phyloP scores from a whole-genome alignment of 2,113 vertebrate species.

The Psilopsiagon aurifrons region DNA sequence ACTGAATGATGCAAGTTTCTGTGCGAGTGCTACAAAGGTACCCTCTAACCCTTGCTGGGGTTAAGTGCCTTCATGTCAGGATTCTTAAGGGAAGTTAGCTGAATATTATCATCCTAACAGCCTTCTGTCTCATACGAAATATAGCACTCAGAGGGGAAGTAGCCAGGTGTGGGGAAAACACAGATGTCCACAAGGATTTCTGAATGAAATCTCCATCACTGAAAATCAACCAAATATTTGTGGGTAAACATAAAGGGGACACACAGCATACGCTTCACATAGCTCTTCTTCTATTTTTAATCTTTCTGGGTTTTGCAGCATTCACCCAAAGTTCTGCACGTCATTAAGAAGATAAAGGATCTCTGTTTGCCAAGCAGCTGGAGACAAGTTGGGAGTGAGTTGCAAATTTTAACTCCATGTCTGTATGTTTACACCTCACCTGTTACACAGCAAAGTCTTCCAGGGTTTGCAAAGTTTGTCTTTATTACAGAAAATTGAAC shows the following conservation, averaged over 20 bases:
- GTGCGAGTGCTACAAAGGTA: neutral
- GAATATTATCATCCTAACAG: neutral
- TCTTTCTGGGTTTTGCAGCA: neutral
- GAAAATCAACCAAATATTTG: neutral
- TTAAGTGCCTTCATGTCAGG: neutral
- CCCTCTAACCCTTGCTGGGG: neutral
- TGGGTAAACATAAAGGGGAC: neutral
- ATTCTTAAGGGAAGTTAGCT: neutral
- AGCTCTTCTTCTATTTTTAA: neutral
- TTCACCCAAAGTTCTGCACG: neutral
- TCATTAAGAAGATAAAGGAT: neutral
- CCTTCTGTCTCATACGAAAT: neutral
- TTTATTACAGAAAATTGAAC: neutral
- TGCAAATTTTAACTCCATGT: neutral
- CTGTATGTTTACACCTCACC: neutral
- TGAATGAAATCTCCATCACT: neutral
- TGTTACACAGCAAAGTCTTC: neutral
- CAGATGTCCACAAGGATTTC: neutral
- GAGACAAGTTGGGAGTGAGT: neutral
- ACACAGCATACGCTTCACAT: no score
- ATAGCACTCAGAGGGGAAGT: neutral
- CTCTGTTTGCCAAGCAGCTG: neutral
- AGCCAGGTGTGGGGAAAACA: neutral
- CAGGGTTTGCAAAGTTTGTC: neutral
- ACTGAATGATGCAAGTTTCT: slow-evolving; percentile 3